Conservation (phyloP, 2,113 vertebrate species). For the Rynchops niger region DNA sequence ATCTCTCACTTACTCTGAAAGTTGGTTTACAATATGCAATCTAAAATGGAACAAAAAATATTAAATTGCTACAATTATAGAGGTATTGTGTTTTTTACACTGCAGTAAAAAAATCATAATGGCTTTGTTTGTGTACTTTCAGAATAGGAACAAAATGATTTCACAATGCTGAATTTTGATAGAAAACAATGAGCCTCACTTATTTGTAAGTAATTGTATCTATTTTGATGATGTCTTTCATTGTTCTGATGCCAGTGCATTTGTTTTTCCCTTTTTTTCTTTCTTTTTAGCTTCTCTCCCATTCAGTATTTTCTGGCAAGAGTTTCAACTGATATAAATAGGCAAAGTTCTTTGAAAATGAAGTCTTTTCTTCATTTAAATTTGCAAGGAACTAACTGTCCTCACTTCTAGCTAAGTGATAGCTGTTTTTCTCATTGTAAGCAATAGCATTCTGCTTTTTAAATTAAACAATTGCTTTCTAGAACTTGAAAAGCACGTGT, state of each 20-base stretch:
- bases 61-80: not conserved
- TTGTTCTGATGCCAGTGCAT: not conserved
- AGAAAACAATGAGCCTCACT: not conserved
- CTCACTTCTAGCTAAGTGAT: not conserved
- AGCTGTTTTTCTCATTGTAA: not conserved
- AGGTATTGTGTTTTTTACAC: not conserved
- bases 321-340: not conserved
- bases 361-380: not conserved
- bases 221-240: not conserved
- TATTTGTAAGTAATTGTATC: not conserved
- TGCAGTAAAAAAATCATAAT: not conserved
- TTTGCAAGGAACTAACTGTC: not conserved
- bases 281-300: not conserved
- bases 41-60: not conserved
- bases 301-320: not conserved
- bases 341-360: not conserved
- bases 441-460: not conserved
- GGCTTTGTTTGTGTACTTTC: not conserved
- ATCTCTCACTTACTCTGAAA: not conserved
- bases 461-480: not conserved
- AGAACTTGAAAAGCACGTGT: not conserved
- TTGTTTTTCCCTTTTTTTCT: not conserved
- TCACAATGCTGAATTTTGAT: not conserved
- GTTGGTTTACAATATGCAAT: not conserved
- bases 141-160: not conserved